Base-by-base conservation (phyloP, 2,888 invertebrate genomes). In the Elegia similella region DNA sequence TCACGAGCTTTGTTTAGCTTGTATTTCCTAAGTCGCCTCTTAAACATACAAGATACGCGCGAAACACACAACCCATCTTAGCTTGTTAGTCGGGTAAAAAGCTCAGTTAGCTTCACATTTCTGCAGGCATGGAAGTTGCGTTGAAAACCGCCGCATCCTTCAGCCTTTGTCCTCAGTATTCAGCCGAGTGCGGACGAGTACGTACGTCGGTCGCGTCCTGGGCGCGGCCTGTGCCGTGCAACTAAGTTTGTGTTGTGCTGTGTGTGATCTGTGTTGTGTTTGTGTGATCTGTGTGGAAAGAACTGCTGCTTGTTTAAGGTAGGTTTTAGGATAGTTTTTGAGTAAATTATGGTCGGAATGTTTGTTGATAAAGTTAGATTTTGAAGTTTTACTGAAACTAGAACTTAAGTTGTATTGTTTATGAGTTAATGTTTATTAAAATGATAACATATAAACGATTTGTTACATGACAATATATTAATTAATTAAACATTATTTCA, bases 201-300 rank as follows among this genome's bases (percentile, higher is more conserved):
- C 46, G 46, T 23, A 23, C 17, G 8, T 3, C 46, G 29, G 46
- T 23, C 46, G 46, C 46, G 43, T 43, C 15, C 13, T 23, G 23
- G 5, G 43, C 7, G 17, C 13, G 16, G 12, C 17, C 46, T 46
- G 46, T 46, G 46, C 12, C 6, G 38, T 38, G 12, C 17, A 29
- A 23, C 23, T 23, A 46, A 46, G 46, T 46, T 46, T 46, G 46
- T 46, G 46, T 12, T 8, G 46, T 46, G 46, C 23, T 46, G 23
- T 46, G 46, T 23, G 42, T 42, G 38, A 13, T 46, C 23, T 46
- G 46, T 46, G 46, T 23, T 46, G 46, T 46, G 46, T 46, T 17
- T 46, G 46, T 46, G 46, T 12, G 10, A 23, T 29, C 12, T 23
- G 10, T 46, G 12, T 46, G 23, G 17, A 23, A 3, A 23, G 46